Evolutionary conservation across 2,113 vertebrate species (phyloP).

Genomic region (Manacus vitellinus): DNA sequence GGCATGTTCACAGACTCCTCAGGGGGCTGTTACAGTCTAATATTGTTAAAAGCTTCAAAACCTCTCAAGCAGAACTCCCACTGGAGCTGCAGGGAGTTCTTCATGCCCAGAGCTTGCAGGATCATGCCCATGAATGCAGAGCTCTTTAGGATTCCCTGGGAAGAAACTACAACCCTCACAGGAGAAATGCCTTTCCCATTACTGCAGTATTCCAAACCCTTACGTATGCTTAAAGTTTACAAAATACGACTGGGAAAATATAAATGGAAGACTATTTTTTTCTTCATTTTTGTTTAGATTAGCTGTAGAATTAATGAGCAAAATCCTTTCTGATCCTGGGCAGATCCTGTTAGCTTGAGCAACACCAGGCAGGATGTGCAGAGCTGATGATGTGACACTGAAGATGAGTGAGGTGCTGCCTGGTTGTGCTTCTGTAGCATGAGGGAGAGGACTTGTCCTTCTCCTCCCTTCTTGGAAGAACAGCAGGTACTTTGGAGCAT

Average conservation of each 20-base stretch:
- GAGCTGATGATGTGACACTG: fast-evolving
- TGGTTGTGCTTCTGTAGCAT: neutral
- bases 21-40: neutral
- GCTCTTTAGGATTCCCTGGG: neutral
- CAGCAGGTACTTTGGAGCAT: neutral
- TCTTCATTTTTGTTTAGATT: neutral
- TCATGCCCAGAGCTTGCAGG: neutral
- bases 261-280: neutral
- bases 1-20: neutral
- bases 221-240: neutral
- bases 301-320: neutral
- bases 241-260: neutral
- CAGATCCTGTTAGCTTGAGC: neutral
- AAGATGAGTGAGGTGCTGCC: neutral
- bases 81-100: neutral
- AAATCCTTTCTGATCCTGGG: neutral
- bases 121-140: neutral
- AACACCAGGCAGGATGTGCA: neutral
- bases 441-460: fast-evolving
- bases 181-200: neutral
- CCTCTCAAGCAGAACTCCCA: neutral
- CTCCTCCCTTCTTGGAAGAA: neutral
- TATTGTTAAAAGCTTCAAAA: constrained; percentile 9
- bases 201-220: neutral
- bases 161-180: neutral